Base-by-base conservation (phyloP, 2,888 invertebrate genomes). In the Hyposoter dolosus region DNA sequence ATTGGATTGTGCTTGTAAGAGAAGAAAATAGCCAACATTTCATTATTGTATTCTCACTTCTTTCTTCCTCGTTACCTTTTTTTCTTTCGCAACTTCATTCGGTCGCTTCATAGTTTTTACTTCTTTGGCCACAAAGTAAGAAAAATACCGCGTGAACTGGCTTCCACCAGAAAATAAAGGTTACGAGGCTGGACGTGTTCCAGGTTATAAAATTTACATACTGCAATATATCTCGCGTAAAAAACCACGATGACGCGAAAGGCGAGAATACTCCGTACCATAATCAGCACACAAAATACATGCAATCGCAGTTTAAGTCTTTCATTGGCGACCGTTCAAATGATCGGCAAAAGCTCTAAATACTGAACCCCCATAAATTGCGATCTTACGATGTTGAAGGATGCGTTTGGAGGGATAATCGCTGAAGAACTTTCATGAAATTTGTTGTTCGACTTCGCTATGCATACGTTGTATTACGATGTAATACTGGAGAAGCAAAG, bases 21-120 rank as follows among this genome's bases (percentile, higher is more conserved):
- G 68, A 45, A 50, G 63, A 63, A 60, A 76, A 80, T 76, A 71
- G 60, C 63, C n/a, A 71, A 43, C 60, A 40, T 66, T 83, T 85
- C 65, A 45, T 85, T 71, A 63, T 75, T 47, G 15, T 60, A 12
- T 60, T 56, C 50, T 35, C 43, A 45, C 50, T 10, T 63, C 47
- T 40, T 45, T 74, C 43, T 71, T 28, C 17, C 60, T 45, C 19
- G 43, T 45, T 10, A 32, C 32, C 4, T 40, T 35, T 53, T n/a
- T 71, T 45, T 45, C 71, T 65, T 19, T 63, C 65, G 53, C 53
- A 77, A 66, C n/a, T 56, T 81, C 28, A 40, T 66, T 7, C 60
- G 28, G 60, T 32, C 43, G 23, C 35, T 74, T 56, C 23, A 68
- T 66, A 32, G 28, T 74, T 68, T 56, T 56, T 56, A 56, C 72